Base-by-base conservation (phyloP, 1,140 invertebrate genomes). In the Drosophila quadrilineata region DNA sequence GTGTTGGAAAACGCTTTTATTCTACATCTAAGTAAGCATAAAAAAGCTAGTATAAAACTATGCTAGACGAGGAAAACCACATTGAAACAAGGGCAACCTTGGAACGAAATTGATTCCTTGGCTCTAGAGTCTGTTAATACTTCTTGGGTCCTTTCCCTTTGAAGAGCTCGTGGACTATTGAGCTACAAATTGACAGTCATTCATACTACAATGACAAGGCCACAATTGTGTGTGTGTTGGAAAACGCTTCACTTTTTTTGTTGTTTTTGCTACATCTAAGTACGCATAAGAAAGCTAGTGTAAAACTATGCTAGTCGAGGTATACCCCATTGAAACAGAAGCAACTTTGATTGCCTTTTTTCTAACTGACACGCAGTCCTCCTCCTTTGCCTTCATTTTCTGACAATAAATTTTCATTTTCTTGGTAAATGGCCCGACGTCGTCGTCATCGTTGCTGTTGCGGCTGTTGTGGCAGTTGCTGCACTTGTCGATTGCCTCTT, bases 391-490 rank as follows among this genome's bases (percentile, higher is more conserved):
- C 80, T 77, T 87, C 76, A 87, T 77, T 87, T 87, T 75, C 77
- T 79, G 77, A 77, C 84, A 87, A 87, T 87, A 87, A 87, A 87
- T 87, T 87, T 87, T 77, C 84, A 87, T 87, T 87, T 87, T 87
- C 84, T 87, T 87, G 75, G 72, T 62, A 85, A 85, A 85, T 87
- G 75, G 75, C 60, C 54, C 3, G 56, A 36, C 19, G 66, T 70
- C 68, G 64, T 62, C 60, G 58, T 5, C 31, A 26, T 35, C 40
- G 36, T 6, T 45, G 19, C 33, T 41, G 59, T 8, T 49, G 50
- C 28, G 38, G 17, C 21, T 28, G 59, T 58, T 71, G 68, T 58
- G 57, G 56, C 6, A 26, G 36, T 22, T 46, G 38, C 6, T 77
- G 75, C 66, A 65, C 26, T 70, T 64, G 40, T 22, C 26, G 6